phyloP scores from a whole-genome alignment of 2,113 vertebrate species.

The Pomatorhinus ruficollis region DNA sequence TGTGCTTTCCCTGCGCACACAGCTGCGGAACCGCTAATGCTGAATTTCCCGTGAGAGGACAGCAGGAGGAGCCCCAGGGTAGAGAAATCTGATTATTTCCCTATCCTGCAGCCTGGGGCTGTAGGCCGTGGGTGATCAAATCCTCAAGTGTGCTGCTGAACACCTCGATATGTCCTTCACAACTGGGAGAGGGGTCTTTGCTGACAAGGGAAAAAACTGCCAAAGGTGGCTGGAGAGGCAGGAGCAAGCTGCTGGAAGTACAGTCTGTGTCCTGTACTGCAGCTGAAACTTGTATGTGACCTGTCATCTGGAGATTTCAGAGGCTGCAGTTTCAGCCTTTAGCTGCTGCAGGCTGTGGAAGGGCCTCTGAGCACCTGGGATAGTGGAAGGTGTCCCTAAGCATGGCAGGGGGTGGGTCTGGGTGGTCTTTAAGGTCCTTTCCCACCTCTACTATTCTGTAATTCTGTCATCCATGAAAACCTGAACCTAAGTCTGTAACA shows the following conservation, averaged over 20 bases:
- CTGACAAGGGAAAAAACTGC: neutral
- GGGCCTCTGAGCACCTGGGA: neutral
- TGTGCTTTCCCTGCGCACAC: neutral
- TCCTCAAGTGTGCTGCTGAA: rapidly evolving
- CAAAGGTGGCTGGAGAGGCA: neutral
- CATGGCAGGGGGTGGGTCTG: neutral
- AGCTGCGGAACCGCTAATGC: rapidly evolving
- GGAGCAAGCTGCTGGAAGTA: neutral
- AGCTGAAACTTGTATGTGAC: neutral
- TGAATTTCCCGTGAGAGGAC: neutral
- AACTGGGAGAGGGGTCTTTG: rapidly evolving
- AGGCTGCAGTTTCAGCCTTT: neutral
- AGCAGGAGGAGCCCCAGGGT: conserved; percentile 47
- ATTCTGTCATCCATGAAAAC: neutral
- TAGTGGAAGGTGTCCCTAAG: neutral
- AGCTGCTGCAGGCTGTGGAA: neutral
- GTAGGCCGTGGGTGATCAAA: too few relatives aligned
- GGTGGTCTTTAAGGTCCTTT: neutral
- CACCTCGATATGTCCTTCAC: rapidly evolving
- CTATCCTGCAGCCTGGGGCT: rapidly evolving
- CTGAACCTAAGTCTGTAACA: neutral
- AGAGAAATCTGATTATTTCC: neutral
- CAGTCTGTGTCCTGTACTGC: neutral
- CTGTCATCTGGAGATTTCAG: rapidly evolving
- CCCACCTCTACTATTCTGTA: neutral